Evolutionary conservation across 2,888 invertebrate species (phyloP).

Genomic region (Pseudococcus longispinus): DNA sequence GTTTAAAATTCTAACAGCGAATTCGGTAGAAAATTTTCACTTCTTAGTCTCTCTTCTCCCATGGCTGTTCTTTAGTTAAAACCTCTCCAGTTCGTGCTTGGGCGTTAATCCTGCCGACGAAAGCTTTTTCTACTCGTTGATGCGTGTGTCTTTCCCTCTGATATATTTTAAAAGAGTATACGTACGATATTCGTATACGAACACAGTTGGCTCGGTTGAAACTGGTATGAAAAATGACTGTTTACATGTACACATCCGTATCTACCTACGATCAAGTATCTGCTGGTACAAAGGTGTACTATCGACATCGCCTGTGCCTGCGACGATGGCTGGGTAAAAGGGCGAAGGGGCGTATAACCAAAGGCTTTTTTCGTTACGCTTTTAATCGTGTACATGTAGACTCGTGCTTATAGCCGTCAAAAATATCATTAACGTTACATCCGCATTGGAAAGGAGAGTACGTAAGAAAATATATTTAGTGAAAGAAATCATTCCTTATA

Average conservation of each 20-base stretch:
- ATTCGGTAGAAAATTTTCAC: background rate
- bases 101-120: background rate
- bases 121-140: background rate
- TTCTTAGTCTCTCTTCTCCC: background rate
- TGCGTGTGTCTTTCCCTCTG: background rate
- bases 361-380: constrained; percentile 21
- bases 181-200: background rate
- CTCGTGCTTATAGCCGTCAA: constrained; percentile 21
- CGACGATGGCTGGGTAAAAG: background rate
- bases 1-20: background rate
- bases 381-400: background rate
- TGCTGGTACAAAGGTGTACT: background rate
- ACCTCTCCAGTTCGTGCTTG: background rate
- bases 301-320: background rate
- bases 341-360: background rate
- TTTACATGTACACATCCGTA: background rate
- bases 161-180: background rate
- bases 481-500: constrained; percentile 18
- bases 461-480: background rate
- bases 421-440: constrained; percentile 46
- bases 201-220: background rate
- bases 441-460: constrained; percentile 10
- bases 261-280: background rate
- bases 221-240: background rate
- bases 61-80: background rate